These are phyloP conservation scores for Zeugodacus cucurbitae DNA, from an alignment of 1,140 invertebrate species.

Conservation along the genomic window DNA sequence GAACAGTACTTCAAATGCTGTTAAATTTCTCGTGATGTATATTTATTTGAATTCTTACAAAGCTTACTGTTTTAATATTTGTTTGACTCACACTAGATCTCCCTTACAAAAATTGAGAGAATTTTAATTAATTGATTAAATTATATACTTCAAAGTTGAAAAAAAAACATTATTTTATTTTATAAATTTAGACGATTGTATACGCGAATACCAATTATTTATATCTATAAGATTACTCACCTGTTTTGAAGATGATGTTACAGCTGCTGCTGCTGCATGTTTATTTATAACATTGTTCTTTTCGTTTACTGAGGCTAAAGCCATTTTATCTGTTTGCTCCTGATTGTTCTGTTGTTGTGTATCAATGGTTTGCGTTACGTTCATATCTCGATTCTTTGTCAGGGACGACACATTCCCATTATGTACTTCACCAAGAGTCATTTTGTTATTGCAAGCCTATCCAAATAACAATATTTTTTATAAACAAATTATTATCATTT, in stretches of 20 bases:
- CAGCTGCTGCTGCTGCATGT: neutral
- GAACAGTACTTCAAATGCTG: too few relatives aligned
- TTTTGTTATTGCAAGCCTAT: conserved; percentile 46
- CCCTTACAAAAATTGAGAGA: too few relatives aligned
- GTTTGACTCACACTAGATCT: too few relatives aligned
- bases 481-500: neutral
- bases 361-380: neutral
- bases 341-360: conserved; percentile 44
- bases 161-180: too few relatives aligned
- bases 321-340: conserved; percentile 45
- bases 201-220: too few relatives aligned
- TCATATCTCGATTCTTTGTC: conserved; percentile 27
- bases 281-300: neutral
- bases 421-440: conserved; percentile 52
- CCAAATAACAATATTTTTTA: neutral
- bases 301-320: conserved; percentile 47
- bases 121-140: too few relatives aligned
- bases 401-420: conserved; percentile 42
- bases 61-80: too few relatives aligned
- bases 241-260: neutral
- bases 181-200: too few relatives aligned
- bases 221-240: neutral
- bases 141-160: too few relatives aligned
- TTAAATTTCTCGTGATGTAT: too few relatives aligned
- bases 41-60: too few relatives aligned